These are phyloP conservation scores for Urosaurus nigricauda DNA, from an alignment of 2,797 vertebrate genomes.

Conservation along the genomic window DNA sequence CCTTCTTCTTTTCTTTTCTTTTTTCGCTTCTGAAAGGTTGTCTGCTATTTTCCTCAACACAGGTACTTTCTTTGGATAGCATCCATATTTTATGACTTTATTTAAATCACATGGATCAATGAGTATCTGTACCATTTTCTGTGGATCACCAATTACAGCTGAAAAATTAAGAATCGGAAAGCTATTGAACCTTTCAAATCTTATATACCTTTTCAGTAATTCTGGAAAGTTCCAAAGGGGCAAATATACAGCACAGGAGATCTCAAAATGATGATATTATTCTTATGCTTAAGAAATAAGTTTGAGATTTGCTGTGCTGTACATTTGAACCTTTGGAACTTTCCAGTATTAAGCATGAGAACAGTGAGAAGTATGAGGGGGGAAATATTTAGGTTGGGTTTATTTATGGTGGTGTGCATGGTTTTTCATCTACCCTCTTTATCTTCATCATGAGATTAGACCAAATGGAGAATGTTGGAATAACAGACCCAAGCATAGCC, in stretches of 20 bases:
- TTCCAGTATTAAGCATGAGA: not conserved
- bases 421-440: too few relatives aligned
- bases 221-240: not conserved
- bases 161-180: slow-evolving; percentile 15
- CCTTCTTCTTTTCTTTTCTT: not conserved
- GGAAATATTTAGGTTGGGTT: too few relatives aligned
- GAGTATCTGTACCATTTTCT: slow-evolving; percentile 23
- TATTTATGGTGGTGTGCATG: too few relatives aligned
- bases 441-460: too few relatives aligned
- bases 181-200: slow-evolving; percentile 17
- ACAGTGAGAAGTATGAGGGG: too few relatives aligned
- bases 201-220: slow-evolving; percentile 17
- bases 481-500: too few relatives aligned
- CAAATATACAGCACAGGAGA: not conserved
- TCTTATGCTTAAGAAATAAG: not conserved
- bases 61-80: slow-evolving; percentile 22
- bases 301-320: not conserved
- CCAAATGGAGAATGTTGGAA: too few relatives aligned
- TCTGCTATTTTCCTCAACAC: slow-evolving; percentile 3
- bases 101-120: slow-evolving; percentile 51
- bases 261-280: not conserved
- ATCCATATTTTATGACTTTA: slow-evolving; percentile 47
- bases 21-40: slow-evolving; percentile 33
- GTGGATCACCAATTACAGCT: slow-evolving; percentile 15
- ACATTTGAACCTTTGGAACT: slow-evolving; percentile 3